phyloP scores from a whole-genome alignment of 2,113 vertebrate genomes.

The Syrmaticus mikado region DNA sequence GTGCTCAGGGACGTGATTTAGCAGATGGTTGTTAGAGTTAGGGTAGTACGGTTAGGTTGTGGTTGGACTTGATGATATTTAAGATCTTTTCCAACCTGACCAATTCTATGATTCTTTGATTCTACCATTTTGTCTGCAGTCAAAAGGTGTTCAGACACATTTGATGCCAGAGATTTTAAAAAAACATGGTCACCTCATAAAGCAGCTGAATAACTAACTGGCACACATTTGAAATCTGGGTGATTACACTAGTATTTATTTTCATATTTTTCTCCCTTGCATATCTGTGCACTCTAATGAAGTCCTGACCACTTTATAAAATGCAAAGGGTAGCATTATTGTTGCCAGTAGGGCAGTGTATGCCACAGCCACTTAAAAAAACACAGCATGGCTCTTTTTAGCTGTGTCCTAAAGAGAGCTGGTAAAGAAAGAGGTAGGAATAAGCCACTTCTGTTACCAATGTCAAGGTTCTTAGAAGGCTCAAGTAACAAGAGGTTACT shows the following conservation, averaged over 20 bases:
- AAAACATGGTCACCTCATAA: not conserved
- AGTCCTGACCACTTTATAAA: conserved; percentile 13
- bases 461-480: conserved; percentile 20
- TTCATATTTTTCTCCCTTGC: not conserved
- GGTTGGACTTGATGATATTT: no score
- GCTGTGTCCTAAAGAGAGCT: not conserved
- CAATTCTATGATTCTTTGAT: no score
- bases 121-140: not conserved
- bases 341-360: not conserved
- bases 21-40: no score
- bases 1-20: no score
- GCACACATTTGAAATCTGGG: not conserved
- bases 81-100: no score
- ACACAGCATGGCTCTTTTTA: not conserved
- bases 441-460: conserved; percentile 17
- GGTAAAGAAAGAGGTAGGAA: not conserved
- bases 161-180: not conserved
- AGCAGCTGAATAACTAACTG: not conserved
- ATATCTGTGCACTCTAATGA: not conserved
- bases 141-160: not conserved
- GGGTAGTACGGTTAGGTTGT: no score
- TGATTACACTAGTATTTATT: conserved; percentile 28
- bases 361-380: not conserved
- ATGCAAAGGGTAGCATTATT: not conserved
- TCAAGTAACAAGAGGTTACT: conserved; percentile 57